Conservation (phyloP, 2,888 invertebrate genomes). For the Caenorhabditis sp. region DNA sequence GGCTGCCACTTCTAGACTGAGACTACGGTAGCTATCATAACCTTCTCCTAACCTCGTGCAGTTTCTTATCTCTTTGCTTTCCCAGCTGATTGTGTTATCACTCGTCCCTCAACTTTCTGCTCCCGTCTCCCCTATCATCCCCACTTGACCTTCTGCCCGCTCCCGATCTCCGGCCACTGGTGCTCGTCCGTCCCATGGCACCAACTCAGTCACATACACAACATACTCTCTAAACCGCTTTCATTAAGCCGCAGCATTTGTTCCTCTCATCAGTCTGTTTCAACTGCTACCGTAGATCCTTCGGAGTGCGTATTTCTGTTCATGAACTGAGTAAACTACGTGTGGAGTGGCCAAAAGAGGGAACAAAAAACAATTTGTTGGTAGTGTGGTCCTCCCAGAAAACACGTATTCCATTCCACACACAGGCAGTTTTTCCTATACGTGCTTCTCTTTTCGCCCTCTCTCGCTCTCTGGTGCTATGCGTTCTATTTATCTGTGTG, state of each 20-base stretch:
- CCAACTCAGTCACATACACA: background rate
- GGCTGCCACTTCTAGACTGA: too few species aligned
- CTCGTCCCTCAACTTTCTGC: too few species aligned
- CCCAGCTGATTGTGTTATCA: too few species aligned
- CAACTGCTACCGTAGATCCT: background rate
- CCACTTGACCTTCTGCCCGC: background rate
- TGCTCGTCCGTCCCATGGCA: constrained; percentile 16
- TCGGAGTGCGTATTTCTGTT: background rate
- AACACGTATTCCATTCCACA: constrained; percentile 1
- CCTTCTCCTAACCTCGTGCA: background rate
- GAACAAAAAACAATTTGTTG: constrained; percentile 6
- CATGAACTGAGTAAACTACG: background rate
- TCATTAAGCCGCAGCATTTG: constrained; percentile 14
- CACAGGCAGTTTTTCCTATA: constrained; percentile 11
- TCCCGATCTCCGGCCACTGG: constrained; percentile 1
- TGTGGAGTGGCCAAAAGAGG: too few species aligned
- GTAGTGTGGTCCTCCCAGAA: constrained; percentile 5
- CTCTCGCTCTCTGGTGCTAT: constrained; percentile 3
- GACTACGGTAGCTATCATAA: too few species aligned
- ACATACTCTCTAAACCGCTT: constrained; percentile 13
- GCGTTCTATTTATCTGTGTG: constrained; percentile 1
- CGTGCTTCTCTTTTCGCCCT: constrained; percentile 4
- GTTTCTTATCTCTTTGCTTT: background rate
- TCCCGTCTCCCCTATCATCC: too few species aligned
- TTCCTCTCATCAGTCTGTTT: constrained; percentile 5